These are phyloP conservation scores for Equus quagga DNA, from an alignment of 2,113 vertebrate genomes.

Conservation along the genomic window DNA sequence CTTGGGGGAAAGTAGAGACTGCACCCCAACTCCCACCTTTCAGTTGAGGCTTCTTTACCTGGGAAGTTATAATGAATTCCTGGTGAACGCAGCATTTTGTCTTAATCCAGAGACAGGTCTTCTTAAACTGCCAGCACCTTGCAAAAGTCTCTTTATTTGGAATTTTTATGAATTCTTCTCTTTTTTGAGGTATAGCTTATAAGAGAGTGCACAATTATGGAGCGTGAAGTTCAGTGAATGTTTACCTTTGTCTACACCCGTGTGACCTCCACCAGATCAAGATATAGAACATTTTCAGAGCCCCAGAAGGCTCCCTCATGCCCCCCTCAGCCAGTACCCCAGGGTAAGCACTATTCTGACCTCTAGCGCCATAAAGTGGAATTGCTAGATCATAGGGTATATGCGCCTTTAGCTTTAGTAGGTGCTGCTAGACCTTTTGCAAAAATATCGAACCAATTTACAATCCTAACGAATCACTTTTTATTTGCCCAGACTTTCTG, in stretches of 20 bases:
- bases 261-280: slow-evolving; percentile 33
- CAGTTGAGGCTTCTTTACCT: background rate
- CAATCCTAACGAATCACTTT: slow-evolving; percentile 36
- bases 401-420: background rate
- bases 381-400: slow-evolving; percentile 53
- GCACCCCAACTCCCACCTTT: background rate
- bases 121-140: slow-evolving; percentile 31
- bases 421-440: slow-evolving; percentile 32
- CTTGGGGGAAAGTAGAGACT: background rate
- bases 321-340: background rate
- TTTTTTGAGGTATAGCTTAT: background rate
- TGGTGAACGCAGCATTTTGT: background rate
- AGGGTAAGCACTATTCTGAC: slow-evolving; percentile 64
- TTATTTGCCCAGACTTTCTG: slow-evolving; percentile 53
- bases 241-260: background rate
- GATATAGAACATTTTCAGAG: background rate
- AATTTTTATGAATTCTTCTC: slow-evolving; percentile 39
- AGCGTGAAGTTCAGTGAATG: slow-evolving; percentile 4
- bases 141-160: slow-evolving; percentile 1
- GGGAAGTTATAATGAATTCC: background rate
- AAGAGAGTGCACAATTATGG: background rate
- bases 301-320: background rate
- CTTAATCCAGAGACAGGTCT: background rate
- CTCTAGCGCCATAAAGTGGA: slow-evolving; percentile 57
- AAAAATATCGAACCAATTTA: slow-evolving; percentile 54